phyloP scores from a whole-genome alignment of 2,888 invertebrate genomes.

The Cyclophora albipunctata region DNA sequence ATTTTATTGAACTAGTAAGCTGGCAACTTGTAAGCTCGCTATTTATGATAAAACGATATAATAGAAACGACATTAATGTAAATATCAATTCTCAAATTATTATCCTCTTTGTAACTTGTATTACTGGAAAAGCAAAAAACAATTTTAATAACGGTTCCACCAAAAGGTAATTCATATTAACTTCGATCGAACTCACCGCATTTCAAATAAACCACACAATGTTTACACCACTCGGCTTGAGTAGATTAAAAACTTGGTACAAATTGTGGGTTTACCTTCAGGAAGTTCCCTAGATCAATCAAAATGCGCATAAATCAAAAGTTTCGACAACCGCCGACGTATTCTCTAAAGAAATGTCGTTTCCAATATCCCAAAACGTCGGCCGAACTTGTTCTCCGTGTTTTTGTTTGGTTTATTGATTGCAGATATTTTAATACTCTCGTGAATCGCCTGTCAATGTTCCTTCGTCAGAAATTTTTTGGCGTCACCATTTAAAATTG shows the following conservation, averaged over 20 bases:
- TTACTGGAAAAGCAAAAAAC: no score
- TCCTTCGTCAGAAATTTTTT: slow-evolving; percentile 9
- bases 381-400: slow-evolving; percentile 28
- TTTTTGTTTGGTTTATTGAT: slow-evolving; percentile 34
- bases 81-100: no score
- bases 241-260: slow-evolving; percentile 38
- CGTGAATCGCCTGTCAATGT: slow-evolving; percentile 6
- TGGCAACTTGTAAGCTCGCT: no score
- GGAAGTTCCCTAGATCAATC: slow-evolving; percentile 33
- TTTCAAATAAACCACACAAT: slow-evolving; percentile 6
- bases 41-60: no score
- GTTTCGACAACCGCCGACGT: slow-evolving; percentile 36
- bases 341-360: slow-evolving; percentile 35
- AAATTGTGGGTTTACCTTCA: slow-evolving; percentile 36
- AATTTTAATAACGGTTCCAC: no score
- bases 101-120: no score
- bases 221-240: slow-evolving; percentile 16
- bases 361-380: slow-evolving; percentile 38
- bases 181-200: no score
- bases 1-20: no score
- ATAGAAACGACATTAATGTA: no score
- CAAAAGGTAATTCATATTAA: no score
- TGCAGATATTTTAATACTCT: slow-evolving; percentile 20
- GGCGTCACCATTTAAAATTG: slow-evolving; percentile 7
- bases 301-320: slow-evolving; percentile 61